Conservation (phyloP, 2,113 vertebrate genomes). For the Cottus gobio region DNA sequence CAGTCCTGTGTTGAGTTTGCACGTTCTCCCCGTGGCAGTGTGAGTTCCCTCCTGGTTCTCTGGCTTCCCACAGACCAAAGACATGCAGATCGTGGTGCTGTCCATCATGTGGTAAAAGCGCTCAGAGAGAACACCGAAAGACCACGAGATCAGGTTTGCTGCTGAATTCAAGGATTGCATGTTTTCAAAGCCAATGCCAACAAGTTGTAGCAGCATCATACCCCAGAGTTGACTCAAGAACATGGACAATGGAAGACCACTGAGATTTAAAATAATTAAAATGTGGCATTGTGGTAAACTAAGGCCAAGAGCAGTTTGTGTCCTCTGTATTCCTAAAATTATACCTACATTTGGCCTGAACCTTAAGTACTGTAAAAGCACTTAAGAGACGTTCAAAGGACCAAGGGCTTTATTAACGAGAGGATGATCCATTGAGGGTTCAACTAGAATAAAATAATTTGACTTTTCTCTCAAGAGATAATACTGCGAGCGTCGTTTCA, state of each 20-base stretch:
- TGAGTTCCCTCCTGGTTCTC: too few relatives aligned
- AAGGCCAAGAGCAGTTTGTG: background rate
- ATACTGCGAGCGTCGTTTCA: background rate
- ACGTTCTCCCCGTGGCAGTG: too few relatives aligned
- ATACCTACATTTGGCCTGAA: conserved; percentile 10
- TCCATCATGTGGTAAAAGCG: conserved; percentile 2
- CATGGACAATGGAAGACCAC: background rate
- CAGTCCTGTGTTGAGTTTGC: too few relatives aligned
- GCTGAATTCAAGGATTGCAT: background rate
- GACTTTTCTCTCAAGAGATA: background rate
- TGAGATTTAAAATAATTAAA: conserved; percentile 25
- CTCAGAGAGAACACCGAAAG: background rate
- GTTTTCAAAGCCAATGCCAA: background rate
- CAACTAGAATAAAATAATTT: background rate
- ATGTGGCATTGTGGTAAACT: conserved; percentile 7
- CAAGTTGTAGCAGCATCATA: background rate
- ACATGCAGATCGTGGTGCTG: background rate
- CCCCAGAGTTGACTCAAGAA: background rate
- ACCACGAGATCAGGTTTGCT: conserved; percentile 6
- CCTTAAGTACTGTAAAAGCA: conserved; percentile 15
- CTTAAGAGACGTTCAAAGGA: conserved; percentile 18
- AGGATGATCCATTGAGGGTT: background rate
- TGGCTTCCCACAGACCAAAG: too few relatives aligned
- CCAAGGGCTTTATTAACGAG: conserved; percentile 8
- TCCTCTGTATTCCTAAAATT: conserved; percentile 9